phyloP scores from a whole-genome alignment of 2,113 vertebrate species.

The Romanogobio albipinnatus region DNA sequence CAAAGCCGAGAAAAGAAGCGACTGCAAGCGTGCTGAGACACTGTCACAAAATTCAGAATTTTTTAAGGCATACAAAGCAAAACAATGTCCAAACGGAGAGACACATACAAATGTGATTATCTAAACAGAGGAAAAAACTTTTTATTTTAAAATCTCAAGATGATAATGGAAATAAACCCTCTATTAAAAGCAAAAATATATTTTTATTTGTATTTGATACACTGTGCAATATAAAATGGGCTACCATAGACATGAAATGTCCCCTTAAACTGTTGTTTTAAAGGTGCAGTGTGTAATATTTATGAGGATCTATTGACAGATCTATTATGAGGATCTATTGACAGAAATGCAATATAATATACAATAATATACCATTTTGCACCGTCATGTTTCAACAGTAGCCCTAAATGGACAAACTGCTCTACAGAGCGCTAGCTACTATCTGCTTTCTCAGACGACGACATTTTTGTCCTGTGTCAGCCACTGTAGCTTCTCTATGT shows the following conservation, averaged over 20 bases:
- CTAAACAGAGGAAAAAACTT: not conserved
- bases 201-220: not conserved
- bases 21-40: conserved; percentile 3
- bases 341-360: too few relatives aligned
- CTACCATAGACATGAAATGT: not conserved
- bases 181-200: not conserved
- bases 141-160: not conserved
- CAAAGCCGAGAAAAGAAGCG: conserved; percentile 5
- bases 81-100: not conserved
- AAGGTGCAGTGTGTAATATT: too few relatives aligned
- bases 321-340: too few relatives aligned
- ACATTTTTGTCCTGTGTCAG: too few relatives aligned
- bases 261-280: not conserved
- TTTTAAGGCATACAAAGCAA: not conserved
- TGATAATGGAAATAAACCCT: not conserved
- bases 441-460: too few relatives aligned
- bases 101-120: not conserved
- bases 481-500: too few relatives aligned
- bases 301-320: too few relatives aligned
- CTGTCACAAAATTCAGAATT: not conserved
- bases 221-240: not conserved
- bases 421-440: too few relatives aligned
- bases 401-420: too few relatives aligned
- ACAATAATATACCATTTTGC: too few relatives aligned
- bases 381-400: too few relatives aligned